Conservation (phyloP, 2,797 vertebrate species). For the Oophaga sylvatica region DNA sequence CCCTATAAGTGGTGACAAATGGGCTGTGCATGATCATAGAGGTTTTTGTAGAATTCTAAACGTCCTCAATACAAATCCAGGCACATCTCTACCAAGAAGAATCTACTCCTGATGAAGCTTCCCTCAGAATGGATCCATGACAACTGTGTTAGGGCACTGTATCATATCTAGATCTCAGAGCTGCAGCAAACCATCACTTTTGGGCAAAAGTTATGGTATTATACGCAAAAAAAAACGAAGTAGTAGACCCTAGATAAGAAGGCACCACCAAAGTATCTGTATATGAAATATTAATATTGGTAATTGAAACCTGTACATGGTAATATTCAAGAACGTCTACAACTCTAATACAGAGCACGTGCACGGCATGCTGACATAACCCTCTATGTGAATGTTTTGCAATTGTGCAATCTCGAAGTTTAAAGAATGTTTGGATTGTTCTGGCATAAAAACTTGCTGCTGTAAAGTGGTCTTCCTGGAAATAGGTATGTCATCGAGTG, state of each 20-base stretch:
- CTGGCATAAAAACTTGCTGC: background rate
- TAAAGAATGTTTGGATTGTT: background rate
- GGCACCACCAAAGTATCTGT: background rate
- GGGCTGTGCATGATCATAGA: too few species aligned
- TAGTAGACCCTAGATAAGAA: background rate
- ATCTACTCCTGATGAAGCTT: too few species aligned
- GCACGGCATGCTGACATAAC: background rate
- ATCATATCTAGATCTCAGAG: too few species aligned
- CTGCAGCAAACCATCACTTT: too few species aligned
- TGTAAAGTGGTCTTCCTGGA: conserved; percentile 11
- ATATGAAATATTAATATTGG: background rate
- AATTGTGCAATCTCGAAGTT: background rate
- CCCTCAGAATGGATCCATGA: background rate
- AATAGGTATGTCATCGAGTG: background rate
- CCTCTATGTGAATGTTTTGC: background rate
- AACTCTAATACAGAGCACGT: background rate
- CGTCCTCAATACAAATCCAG: too few species aligned
- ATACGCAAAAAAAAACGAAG: background rate
- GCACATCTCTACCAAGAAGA: too few species aligned
- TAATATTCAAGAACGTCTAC: background rate
- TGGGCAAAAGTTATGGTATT: background rate
- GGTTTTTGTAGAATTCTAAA: too few species aligned
- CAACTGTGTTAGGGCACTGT: background rate
- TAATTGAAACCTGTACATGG: background rate
- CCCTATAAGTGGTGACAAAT: too few species aligned